phyloP scores from a whole-genome alignment of 2,888 invertebrate species.

The Nephrotoma flavescens region DNA sequence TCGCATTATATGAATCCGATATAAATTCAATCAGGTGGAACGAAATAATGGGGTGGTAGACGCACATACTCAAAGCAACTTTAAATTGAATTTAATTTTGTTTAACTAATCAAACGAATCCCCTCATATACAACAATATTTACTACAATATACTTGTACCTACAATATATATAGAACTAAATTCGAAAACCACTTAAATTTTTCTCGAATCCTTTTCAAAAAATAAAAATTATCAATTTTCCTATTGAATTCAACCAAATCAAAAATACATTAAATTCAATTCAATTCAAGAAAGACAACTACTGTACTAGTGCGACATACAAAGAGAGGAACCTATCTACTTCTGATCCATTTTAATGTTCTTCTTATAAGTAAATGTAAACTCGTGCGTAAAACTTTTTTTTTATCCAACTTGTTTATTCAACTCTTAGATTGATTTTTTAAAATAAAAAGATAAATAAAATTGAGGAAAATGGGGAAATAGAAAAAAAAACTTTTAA shows the following conservation, averaged over 20 bases:
- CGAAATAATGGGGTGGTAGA: too few species aligned
- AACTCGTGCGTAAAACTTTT: not conserved
- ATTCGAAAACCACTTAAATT: not conserved
- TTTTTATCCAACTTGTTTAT: not conserved
- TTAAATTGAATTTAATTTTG: not conserved
- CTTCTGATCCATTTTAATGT: not conserved
- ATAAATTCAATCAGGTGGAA: too few species aligned
- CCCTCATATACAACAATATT: not conserved
- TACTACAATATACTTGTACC: not conserved
- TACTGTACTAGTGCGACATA: not conserved
- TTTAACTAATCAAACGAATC: not conserved
- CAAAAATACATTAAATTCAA: not conserved
- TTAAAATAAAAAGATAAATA: not conserved
- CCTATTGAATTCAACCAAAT: not conserved
- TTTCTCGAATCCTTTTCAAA: not conserved
- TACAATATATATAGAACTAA: not conserved
- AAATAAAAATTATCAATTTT: not conserved
- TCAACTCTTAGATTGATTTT: not conserved
- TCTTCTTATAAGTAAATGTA: not conserved
- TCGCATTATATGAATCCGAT: too few species aligned
- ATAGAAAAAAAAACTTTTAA: not conserved
- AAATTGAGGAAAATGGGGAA: not conserved
- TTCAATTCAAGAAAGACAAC: not conserved
- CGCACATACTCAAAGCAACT: not conserved
- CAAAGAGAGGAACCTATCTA: not conserved